phyloP scores from a whole-genome alignment of 2,113 vertebrate species.

The Dipodomys ordii region DNA sequence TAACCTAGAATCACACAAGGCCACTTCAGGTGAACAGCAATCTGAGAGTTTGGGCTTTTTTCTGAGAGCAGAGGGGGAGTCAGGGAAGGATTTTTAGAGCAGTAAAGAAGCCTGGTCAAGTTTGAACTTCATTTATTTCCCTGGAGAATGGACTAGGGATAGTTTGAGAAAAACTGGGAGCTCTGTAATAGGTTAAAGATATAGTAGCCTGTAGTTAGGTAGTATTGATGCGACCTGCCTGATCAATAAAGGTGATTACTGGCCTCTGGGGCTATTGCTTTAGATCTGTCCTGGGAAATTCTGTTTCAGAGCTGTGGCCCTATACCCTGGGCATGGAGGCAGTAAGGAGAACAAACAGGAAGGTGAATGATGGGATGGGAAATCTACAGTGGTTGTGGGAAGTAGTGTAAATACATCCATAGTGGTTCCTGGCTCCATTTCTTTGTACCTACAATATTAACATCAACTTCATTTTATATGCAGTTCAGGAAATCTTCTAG shows the following conservation, averaged over 20 bases:
- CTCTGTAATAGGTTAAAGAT: not conserved
- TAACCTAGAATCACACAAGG: not conserved
- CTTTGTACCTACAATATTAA: not conserved
- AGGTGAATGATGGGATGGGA: not conserved
- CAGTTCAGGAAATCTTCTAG: not conserved
- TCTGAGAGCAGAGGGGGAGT: not conserved
- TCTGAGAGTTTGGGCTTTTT: conserved; percentile 20
- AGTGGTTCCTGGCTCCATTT: not conserved
- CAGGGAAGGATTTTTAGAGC: not conserved
- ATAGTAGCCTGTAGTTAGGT: not conserved
- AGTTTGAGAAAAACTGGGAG: not conserved
- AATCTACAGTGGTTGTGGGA: not conserved
- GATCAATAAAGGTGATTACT: not conserved
- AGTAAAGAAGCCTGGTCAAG: not conserved
- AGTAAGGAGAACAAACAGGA: not conserved
- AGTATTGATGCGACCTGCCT: not conserved
- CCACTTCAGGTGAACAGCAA: not conserved
- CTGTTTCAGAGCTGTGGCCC: not conserved
- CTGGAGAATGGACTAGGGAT: not conserved
- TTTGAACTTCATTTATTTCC: conserved; percentile 26
- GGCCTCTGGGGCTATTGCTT: not conserved
- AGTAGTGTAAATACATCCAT: not conserved
- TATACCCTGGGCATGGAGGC: not conserved
- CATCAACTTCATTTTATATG: not conserved
- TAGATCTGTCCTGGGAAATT: not conserved